Base-by-base conservation (phyloP, 1,140 invertebrate genomes). In the Rhopalosiphum padi region DNA sequence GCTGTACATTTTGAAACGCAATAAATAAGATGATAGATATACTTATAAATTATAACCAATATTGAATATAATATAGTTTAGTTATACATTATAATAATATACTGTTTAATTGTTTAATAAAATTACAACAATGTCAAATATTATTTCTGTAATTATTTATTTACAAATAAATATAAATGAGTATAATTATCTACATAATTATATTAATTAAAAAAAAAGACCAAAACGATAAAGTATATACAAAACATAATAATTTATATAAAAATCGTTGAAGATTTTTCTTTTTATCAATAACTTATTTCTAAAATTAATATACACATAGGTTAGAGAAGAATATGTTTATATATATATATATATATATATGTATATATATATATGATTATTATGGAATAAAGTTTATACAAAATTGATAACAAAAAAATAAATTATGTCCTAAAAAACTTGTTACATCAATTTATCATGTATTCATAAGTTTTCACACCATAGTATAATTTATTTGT, bases 91-190 rank as follows among this genome's bases (percentile, higher is more conserved):
- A 77, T 77, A 25, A 77, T 77, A 25, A 37, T 37, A 30, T 43
- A 85, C 9, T 85, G 35, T 55, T 23, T 25, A 90, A 46, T 43
- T 85, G 35, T 55, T 23, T 25, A 90, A 46, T 43, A 43, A 90
- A 90, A 68, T 90, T 60, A 90, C 53, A 60, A 43, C 43, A 43
- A 60, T 21, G 25, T 90, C 21, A 89, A 89, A 93, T 93, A 53
- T 93, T 86, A 93, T 85, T 91, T 82, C 46, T 91, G 51, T 82
- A 91, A 91, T 91, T 91, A 91, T 91, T 93, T 86, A 93, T 93
- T 85, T 93, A 93, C 91, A 93, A 93, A 91, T 91, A 91, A 91
- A 93, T 93, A 93, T 93, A 93, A 93, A 93, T 93, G 30, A 93
- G 91, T 93, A 93, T 93, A 86, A 93, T 93, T 93, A 93, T 93